These are phyloP conservation scores for Eidolon helvum DNA, from an alignment of 2,113 vertebrate genomes.

Conservation along the genomic window DNA sequence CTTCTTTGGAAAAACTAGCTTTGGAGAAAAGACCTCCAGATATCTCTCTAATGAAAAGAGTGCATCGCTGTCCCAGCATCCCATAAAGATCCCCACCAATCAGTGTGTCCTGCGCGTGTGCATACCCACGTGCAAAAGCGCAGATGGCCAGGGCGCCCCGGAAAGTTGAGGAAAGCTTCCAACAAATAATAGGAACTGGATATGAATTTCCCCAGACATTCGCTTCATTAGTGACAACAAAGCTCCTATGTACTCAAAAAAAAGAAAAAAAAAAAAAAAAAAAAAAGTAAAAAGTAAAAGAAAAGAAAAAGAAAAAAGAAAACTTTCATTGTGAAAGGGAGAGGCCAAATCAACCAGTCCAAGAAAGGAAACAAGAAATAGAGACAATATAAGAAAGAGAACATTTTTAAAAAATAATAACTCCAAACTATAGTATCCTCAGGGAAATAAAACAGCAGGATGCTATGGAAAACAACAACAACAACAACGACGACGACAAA, in stretches of 20 bases:
- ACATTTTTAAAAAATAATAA: not conserved
- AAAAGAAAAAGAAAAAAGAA: not conserved
- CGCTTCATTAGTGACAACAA: not conserved
- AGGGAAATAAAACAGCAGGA: not conserved
- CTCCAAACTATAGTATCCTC: not conserved
- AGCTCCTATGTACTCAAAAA: not conserved
- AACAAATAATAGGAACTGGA: not conserved
- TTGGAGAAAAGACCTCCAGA: not conserved
- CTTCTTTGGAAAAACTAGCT: not conserved
- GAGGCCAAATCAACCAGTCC: not conserved
- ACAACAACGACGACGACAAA: not conserved
- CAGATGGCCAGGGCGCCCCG: rapidly evolving
- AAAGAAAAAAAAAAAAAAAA: not conserved
- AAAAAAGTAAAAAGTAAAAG: not conserved
- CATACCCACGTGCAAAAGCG: not conserved
- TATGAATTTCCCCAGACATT: not conserved
- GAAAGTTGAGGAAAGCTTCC: not conserved
- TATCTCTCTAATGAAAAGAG: not conserved
- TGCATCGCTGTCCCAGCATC: not conserved
- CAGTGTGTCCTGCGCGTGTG: rapidly evolving
- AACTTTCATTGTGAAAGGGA: not conserved
- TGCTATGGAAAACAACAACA: not conserved
- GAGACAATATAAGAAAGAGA: not conserved
- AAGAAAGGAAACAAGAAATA: not conserved
- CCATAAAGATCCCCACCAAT: rapidly evolving